These are phyloP conservation scores for Bufotes viridis DNA, from an alignment of 2,797 vertebrate species.

Conservation along the genomic window DNA sequence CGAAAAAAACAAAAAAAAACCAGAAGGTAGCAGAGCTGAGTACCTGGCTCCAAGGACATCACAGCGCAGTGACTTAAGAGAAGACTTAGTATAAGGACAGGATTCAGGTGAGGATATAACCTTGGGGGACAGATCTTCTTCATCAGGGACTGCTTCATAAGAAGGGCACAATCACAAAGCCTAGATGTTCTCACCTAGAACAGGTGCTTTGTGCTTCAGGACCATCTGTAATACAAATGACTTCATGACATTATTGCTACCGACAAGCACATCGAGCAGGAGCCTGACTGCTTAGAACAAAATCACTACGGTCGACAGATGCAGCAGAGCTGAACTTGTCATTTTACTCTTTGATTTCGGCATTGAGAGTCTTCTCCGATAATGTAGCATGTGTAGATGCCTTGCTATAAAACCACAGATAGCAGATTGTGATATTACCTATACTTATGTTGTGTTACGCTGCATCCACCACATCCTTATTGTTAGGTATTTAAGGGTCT, in stretches of 20 bases:
- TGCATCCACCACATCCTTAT: background rate
- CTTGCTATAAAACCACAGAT: background rate
- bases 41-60: slow-evolving; percentile 10
- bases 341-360: background rate
- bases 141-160: background rate
- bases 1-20: background rate
- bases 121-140: background rate
- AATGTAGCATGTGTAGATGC: too few species aligned
- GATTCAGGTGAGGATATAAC: slow-evolving; percentile 33
- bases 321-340: background rate
- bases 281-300: background rate
- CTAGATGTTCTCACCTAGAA: background rate
- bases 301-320: background rate
- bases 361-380: background rate
- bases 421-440: background rate
- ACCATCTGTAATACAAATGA: background rate
- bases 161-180: background rate
- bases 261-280: background rate
- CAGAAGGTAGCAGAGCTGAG: background rate
- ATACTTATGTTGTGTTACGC: background rate
- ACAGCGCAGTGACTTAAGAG: background rate
- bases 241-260: background rate
- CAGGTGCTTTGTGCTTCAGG: background rate
- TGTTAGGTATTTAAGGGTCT: background rate
- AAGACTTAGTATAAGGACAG: slow-evolving; percentile 12